Evolutionary conservation across 2,888 invertebrate species (phyloP), one percentile per base, ranked within the genome.

Genomic region (Erebia aethiops): DNA sequence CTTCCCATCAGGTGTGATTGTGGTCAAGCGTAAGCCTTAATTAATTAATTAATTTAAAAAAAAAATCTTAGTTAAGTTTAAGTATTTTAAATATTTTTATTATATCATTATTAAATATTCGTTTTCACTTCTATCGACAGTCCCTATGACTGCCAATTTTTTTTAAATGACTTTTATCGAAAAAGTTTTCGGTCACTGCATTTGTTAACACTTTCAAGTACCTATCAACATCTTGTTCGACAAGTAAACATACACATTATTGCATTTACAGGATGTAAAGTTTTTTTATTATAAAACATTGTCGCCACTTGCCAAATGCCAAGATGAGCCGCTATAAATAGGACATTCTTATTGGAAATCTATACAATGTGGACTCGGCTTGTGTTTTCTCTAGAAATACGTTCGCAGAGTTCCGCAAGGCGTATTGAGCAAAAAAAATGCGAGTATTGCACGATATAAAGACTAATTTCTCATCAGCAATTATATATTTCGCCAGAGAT

Each of bases 301-400:
- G n/a, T 51, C n/a, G 7, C 9, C 2, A 16, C 52, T 16, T 16
- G 52, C 52, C 52, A 35, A 35, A 7, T 35, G 35, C 35, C 35
- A 35, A 35, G 35, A 52, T 52, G 52, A 16, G 16, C 1, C 16
- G 52, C 52, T 52, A 52, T 52, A 52, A 52, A 52, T 52, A 52
- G n/a, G 52, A 52, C n/a, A 52, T 52, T 52, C 52, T 16, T 52
- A 52, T 52, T 52, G 52, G 52, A 52, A 52, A 52, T 52, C 52
- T 52, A 52, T 52, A 52, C 52, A 52, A 16, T 52, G 52, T 52
- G 16, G 52, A 0, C 16, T 52, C 52, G 52, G 1, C 16, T 52
- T 16, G 52, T 52, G 52, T 52, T 52, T 52, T 52, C 9, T 16
- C 16, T 52, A 16, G n/a, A 52, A 52, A 52, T 9, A 16, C 8